Base-by-base conservation (phyloP, 2,113 vertebrate species). In the Mobula hypostoma region DNA sequence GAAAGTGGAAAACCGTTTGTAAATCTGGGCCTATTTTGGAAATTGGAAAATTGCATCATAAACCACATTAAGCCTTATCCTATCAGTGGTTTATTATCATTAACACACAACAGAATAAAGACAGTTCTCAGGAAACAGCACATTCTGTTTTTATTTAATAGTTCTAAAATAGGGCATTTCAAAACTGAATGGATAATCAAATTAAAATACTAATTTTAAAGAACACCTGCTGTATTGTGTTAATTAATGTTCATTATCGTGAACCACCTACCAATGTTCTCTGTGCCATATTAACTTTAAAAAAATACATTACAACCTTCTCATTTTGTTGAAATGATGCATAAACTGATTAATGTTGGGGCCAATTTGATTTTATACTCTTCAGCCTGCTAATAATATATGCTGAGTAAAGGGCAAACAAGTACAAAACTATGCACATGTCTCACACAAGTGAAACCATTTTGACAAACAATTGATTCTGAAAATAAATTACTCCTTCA, bases 401-500 rank as follows among this genome's bases (percentile, higher is more conserved):
- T 91, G 88, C 66, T 91, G n/a, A 90, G 87, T 90, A 66, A 63
- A 68, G 61, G 61, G 61, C 21, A 72, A 92, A 8, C 19, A 32
- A 29, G 32, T 70, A 68, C 14, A 5, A 17, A 70, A 91, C 15
- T 91, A 29, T 92, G 66, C 4, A 40, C 36, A 92, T 36, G 88
- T 21, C n/a, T 92, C 88, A 70, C 19, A 72, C 66, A 90, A 70
- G 8, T 72, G 88, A 15, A 92, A 40, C 66, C 32, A 92, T 92
- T 92, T 63, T 70, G n/a, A 32, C 19, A 7, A 92, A n/a, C 66
- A 92, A 92, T 32, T 72, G 63, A n/a, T 21, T 36, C 88, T 92
- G 66, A 92, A 63, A 56, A n/a, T 92, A 92, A 92, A 92, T 36
- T 92, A 72, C 66, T 70, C 68, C 32, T 92, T 63, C 5, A 63